Conservation (phyloP, 2,797 vertebrate genomes). For the Emydoidea blandingii region DNA sequence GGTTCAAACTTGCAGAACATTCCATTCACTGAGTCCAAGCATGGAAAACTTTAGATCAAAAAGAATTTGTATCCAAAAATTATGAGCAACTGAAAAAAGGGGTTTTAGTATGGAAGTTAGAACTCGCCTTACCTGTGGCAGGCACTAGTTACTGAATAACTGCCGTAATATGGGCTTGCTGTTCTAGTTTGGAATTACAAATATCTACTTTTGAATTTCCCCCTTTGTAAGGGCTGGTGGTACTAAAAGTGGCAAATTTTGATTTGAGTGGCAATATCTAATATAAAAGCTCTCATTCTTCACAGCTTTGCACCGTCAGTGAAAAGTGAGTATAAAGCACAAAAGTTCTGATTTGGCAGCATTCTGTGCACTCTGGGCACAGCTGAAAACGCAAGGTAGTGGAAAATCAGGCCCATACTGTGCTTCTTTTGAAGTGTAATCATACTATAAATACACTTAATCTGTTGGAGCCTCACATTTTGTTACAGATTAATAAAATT, state of each 20-base stretch:
- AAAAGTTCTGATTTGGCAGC: background rate
- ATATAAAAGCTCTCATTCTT: background rate
- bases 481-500: slow-evolving; percentile 11
- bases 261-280: background rate
- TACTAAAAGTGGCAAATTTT: background rate
- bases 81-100: background rate
- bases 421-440: background rate
- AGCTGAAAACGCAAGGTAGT: background rate
- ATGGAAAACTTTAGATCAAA: background rate
- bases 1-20: background rate
- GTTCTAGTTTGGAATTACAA: background rate
- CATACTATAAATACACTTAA: background rate
- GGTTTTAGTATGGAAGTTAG: background rate
- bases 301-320: background rate
- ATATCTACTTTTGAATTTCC: background rate
- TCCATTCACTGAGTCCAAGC: background rate
- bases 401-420: background rate
- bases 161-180: background rate
- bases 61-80: background rate
- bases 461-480: slow-evolving; percentile 4
- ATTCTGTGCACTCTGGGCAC: background rate
- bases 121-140: background rate
- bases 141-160: background rate
- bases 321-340: background rate
- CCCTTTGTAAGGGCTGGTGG: background rate